Evolutionary conservation across 2,888 invertebrate genomes (phyloP).

Genomic region (Elegia similella): DNA sequence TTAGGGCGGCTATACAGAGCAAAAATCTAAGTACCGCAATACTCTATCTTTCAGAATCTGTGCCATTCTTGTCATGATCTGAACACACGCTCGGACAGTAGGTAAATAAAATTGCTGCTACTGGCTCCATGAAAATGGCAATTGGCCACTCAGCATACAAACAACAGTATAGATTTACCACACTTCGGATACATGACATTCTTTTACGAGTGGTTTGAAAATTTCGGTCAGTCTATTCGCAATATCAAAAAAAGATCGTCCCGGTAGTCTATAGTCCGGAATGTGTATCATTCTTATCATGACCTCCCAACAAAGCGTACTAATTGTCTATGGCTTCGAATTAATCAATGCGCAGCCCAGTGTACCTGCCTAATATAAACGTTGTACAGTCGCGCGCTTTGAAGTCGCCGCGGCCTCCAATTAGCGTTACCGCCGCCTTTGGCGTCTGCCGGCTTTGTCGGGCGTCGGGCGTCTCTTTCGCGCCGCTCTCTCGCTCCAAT

Average conservation of each 20-base stretch:
- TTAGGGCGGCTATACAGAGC: neutral
- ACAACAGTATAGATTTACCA: too few species aligned
- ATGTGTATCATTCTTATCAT: slow-evolving; percentile 27
- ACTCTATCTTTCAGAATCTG: too few species aligned
- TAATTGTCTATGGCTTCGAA: slow-evolving; percentile 74
- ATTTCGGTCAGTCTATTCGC: neutral
- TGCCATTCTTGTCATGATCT: too few species aligned
- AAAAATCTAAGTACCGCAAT: too few species aligned
- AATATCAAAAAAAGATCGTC: neutral
- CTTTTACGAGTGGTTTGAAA: too few species aligned
- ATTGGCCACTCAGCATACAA: too few species aligned
- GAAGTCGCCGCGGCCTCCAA: slow-evolving; percentile 75
- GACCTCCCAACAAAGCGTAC: slow-evolving; percentile 60
- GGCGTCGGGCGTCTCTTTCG: slow-evolving; percentile 45
- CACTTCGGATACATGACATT: too few species aligned
- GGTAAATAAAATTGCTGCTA: too few species aligned
- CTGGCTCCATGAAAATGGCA: too few species aligned
- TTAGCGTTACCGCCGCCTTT: slow-evolving; percentile 79
- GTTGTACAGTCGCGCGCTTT: slow-evolving; percentile 71
- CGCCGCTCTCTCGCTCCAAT: slow-evolving; percentile 24
- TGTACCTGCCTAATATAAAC: slow-evolving; percentile 64
- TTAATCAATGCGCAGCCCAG: slow-evolving; percentile 58
- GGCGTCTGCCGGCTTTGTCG: slow-evolving; percentile 71
- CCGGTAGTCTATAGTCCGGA: neutral
- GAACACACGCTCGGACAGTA: too few species aligned